These are phyloP conservation scores for Pitangus sulphuratus DNA, from an alignment of 2,797 vertebrate species.

Conservation along the genomic window DNA sequence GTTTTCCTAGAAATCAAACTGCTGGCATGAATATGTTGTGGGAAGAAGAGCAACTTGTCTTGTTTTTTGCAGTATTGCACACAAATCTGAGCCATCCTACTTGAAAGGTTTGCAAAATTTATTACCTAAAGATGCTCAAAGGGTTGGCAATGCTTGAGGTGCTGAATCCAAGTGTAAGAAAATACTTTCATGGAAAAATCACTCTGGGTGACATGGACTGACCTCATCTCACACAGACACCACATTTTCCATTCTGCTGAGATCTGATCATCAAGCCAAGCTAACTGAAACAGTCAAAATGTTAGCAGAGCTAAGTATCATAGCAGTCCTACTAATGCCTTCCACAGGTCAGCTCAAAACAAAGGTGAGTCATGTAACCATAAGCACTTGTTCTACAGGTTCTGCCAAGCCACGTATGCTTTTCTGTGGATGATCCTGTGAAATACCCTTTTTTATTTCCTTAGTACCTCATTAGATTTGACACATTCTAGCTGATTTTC, in stretches of 20 bases:
- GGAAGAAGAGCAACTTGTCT: not conserved
- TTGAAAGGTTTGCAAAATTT: not conserved
- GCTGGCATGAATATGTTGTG: not conserved
- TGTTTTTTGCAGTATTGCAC: not conserved
- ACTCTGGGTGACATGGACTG: not conserved
- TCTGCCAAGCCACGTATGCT: not conserved
- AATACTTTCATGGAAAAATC: not conserved
- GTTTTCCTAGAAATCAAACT: conserved; percentile 25
- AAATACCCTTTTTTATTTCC: not conserved
- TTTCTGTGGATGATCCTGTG: not conserved
- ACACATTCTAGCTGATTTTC: not conserved
- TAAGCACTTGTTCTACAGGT: not conserved
- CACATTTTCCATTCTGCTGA: not conserved
- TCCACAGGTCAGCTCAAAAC: not conserved
- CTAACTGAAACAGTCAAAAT: not conserved
- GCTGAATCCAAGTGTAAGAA: not conserved
- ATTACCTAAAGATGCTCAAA: not conserved
- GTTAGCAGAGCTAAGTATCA: not conserved
- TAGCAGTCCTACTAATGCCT: not conserved
- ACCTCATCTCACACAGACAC: not conserved
- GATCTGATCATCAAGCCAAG: not conserved
- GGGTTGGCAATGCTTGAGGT: not conserved
- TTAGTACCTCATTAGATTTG: not conserved
- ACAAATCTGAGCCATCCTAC: not conserved
- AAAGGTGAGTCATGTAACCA: not conserved